Evolutionary conservation across 1,140 invertebrate species (phyloP).

Genomic region (Chlorops oryzae): DNA sequence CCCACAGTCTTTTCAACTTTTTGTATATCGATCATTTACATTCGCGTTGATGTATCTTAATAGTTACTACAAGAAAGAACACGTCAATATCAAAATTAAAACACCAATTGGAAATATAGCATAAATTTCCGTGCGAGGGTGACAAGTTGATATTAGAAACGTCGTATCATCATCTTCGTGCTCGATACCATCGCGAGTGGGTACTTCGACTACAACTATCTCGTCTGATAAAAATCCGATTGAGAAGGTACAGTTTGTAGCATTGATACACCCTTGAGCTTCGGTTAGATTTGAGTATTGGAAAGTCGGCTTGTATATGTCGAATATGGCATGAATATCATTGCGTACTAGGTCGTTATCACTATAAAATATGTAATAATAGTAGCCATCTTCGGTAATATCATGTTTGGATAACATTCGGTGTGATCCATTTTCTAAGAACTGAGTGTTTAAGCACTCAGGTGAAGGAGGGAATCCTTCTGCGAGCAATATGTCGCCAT

Average conservation of each 20-base stretch:
- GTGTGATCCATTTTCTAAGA: slow-evolving; percentile 57
- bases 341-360: slow-evolving; percentile 73
- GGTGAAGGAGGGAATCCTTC: slow-evolving; percentile 61
- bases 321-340: slow-evolving; percentile 73
- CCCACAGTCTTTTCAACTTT: too few species aligned
- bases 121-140: slow-evolving; percentile 69
- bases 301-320: slow-evolving; percentile 76
- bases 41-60: slow-evolving; percentile 1
- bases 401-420: slow-evolving; percentile 62
- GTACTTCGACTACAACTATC: slow-evolving; percentile 72
- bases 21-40: too few species aligned
- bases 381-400: slow-evolving; percentile 67
- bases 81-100: slow-evolving; percentile 65
- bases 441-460: slow-evolving; percentile 60
- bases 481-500: slow-evolving; percentile 62
- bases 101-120: slow-evolving; percentile 70
- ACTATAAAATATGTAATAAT: slow-evolving; percentile 82
- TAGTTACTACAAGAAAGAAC: slow-evolving; percentile 62
- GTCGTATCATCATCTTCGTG: slow-evolving; percentile 64
- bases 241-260: slow-evolving; percentile 66
- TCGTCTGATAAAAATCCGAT: slow-evolving; percentile 65
- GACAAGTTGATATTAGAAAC: slow-evolving; percentile 64
- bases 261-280: slow-evolving; percentile 62
- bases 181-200: slow-evolving; percentile 70
- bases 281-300: slow-evolving; percentile 66